These are phyloP conservation scores for Felis catus DNA, from an alignment of 2,113 vertebrate genomes.

Conservation along the genomic window F.catus_Fca126_mat1.0 CM031416.1:12666501-12667000, in stretches of 20 bases:
- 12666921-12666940: neutral
- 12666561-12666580: neutral
- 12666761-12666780: neutral
- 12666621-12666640: neutral
- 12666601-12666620: neutral
- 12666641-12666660: rapidly evolving
- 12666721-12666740: neutral
- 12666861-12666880: neutral
- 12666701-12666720: neutral
- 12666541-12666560: conserved; percentile 4
- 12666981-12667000: neutral
- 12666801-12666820: neutral
- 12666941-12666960: neutral
- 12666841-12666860: neutral
- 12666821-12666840: neutral
- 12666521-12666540: neutral
- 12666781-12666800: neutral
- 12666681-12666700: neutral
- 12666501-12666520: conserved; percentile 39
- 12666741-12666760: neutral
- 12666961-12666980: too few species aligned
- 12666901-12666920: neutral
- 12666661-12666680: neutral
- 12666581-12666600: neutral
- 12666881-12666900: neutral